A percentile compares a stretch with the other conserved stretches of the same genome.
Evolutionary conservation across 2,888 invertebrate species (phyloP).

Genomic region (Coleophora deauratella): DNA sequence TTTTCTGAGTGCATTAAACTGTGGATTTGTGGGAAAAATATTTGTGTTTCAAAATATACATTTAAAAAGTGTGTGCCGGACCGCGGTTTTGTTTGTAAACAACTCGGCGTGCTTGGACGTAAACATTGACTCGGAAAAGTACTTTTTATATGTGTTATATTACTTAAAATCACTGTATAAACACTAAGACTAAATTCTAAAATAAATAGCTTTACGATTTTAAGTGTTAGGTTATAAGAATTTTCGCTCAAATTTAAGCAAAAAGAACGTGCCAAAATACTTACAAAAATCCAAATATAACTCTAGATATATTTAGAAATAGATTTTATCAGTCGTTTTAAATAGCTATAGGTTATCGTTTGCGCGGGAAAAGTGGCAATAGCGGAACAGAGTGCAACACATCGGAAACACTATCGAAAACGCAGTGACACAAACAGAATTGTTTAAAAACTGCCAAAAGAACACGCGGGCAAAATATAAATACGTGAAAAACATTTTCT

Average conservation of each 20-base stretch:
- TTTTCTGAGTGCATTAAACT: conserved; percentile 1
- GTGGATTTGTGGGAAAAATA: conserved; percentile 6
- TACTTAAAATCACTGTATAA: conserved; percentile 15
- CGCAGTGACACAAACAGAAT: too few relatives aligned
- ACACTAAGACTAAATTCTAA: conserved; percentile 21
- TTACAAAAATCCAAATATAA: conserved; percentile 12
- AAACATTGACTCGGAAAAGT: conserved; percentile 30
- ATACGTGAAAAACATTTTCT: conserved; percentile 34
- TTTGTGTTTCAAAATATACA: conserved; percentile 14
- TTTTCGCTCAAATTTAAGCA: conserved; percentile 31
- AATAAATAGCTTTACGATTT: conserved; percentile 19
- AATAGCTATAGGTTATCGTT: not conserved
- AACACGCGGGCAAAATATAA: conserved; percentile 6
- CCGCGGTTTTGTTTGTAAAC: conserved; percentile 65
- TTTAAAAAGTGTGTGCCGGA: conserved; percentile 34
- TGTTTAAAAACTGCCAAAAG: conserved; percentile 16
- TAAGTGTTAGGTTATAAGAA: conserved; percentile 15
- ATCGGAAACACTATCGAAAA: too few relatives aligned
- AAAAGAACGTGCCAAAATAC: conserved; percentile 33
- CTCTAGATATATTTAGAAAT: too few relatives aligned
- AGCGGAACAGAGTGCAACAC: not conserved
- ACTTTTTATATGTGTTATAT: conserved; percentile 22
- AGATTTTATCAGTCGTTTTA: not conserved
- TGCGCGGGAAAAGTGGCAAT: conserved; percentile 4
- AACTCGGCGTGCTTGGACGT: conserved; percentile 52